Base-by-base conservation (phyloP, 1,140 invertebrate species). In the Saccostrea cuccullata region DNA sequence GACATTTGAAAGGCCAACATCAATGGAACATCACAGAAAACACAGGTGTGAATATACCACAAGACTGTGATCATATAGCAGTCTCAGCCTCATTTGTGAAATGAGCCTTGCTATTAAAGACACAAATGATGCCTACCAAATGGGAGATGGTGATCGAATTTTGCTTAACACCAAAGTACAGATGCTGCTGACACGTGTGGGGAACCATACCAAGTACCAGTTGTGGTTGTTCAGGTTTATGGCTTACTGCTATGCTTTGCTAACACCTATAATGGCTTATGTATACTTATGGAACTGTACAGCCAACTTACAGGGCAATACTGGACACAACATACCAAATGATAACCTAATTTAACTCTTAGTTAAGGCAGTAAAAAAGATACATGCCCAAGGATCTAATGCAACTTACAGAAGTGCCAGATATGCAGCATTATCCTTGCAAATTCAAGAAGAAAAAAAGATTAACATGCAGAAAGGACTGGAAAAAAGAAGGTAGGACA, bases 71-170 rank as follows among this genome's bases (percentile, higher is more conserved):
- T 6, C n/a, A 85, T 23, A 55, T 90, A 40, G 73, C 85, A 20
- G n/a, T 86, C 60, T 26, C 30, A 2, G 60, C 87, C 30, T 86
- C 85, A 5, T 90, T 90, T 56, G 86, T 90, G 77, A 90, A 88
- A 84, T 86, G 84, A 86, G 84, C 77, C 9, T 20, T 90, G 8
- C 58, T 90, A 20, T 13, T 90, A n/a, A 40, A 87, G 87, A 90
- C 23, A 86, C 77, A 26, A 40, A 88, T 0, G 85, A 89, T 89
- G 85, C 85, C 56, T 86, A 86, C 56, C 77, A 67, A 11, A 67
- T 83, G 56, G 88, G 73, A 55, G 88, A 89, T 89, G 85, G 85
- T 20, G 73, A 36, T 36, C 30, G 30, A 86, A 82, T 89, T 64
- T 20, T 60, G 47, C 23, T 67, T 3, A 88, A 88, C 58, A 40